phyloP scores from a whole-genome alignment of 2,113 vertebrate genomes.

The Chinchilla lanigera region DNA sequence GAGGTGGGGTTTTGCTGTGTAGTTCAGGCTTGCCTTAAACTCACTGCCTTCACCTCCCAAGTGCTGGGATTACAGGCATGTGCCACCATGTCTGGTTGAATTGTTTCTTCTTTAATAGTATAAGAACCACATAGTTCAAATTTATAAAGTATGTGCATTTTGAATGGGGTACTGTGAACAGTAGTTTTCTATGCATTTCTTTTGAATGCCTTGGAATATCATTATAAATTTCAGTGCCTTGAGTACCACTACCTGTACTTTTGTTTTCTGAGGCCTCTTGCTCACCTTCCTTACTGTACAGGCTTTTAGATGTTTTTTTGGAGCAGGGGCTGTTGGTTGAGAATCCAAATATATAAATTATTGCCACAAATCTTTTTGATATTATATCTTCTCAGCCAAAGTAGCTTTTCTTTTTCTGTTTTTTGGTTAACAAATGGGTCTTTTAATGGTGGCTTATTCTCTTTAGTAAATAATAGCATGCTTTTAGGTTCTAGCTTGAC shows the following conservation, averaged over 20 bases:
- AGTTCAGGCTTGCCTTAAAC: no score
- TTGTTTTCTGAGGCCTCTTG: not conserved
- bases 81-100: not conserved
- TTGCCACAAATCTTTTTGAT: slow-evolving; percentile 1
- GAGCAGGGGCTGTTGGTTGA: not conserved
- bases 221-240: not conserved
- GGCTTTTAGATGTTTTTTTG: not conserved
- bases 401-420: not conserved
- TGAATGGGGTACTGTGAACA: not conserved
- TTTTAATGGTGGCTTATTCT: slow-evolving; percentile 22
- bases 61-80: not conserved
- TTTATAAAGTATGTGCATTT: slow-evolving; percentile 58
- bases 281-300: not conserved
- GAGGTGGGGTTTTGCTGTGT: not conserved
- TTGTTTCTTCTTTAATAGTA: not conserved
- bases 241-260: not conserved
- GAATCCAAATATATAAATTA: slow-evolving; percentile 3
- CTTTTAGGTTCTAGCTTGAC: not conserved
- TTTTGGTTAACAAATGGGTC: slow-evolving; percentile 33
- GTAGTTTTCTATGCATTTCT: not conserved
- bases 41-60: not conserved
- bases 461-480: not conserved
- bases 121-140: not conserved
- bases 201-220: not conserved
- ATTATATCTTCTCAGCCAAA: not conserved